Percentiles rank a stretch among this genome's conserved stretches.
These are phyloP conservation scores for Trichosurus vulpecula DNA, from an alignment of 2,797 vertebrate genomes.

Conservation along the genomic window DNA sequence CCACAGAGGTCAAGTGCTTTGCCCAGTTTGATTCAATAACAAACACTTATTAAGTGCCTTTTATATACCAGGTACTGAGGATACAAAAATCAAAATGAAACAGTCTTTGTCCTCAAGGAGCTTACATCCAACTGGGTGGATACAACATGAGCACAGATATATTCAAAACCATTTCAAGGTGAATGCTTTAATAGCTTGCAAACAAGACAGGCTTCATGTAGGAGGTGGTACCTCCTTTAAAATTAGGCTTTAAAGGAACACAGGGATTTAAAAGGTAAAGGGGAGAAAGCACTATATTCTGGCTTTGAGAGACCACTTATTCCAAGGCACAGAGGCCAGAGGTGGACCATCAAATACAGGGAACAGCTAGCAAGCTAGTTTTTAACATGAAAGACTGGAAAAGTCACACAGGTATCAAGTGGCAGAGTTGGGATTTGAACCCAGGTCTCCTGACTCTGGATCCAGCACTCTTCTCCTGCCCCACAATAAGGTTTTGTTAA, in stretches of 20 bases:
- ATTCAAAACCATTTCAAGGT: neutral
- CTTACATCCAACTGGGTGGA: neutral
- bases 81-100: neutral
- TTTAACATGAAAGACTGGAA: neutral
- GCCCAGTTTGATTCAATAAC: neutral
- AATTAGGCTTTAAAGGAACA: neutral
- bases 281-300: neutral
- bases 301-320: neutral
- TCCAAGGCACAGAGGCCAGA: neutral
- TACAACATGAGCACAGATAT: neutral
- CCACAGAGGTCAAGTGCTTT: neutral
- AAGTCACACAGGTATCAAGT: slow-evolving; percentile 4
- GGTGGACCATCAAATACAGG: neutral
- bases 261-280: neutral
- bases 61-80: neutral
- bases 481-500: slow-evolving; percentile 18
- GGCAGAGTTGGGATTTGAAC: neutral
- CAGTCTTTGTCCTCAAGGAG: neutral
- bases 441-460: neutral
- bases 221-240: neutral
- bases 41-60: neutral
- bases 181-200: neutral
- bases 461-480: neutral
- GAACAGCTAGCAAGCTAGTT: neutral
- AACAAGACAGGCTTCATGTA: neutral